Evolutionary conservation across 2,888 invertebrate species (phyloP).

Genomic region (Tipula helvola): DNA sequence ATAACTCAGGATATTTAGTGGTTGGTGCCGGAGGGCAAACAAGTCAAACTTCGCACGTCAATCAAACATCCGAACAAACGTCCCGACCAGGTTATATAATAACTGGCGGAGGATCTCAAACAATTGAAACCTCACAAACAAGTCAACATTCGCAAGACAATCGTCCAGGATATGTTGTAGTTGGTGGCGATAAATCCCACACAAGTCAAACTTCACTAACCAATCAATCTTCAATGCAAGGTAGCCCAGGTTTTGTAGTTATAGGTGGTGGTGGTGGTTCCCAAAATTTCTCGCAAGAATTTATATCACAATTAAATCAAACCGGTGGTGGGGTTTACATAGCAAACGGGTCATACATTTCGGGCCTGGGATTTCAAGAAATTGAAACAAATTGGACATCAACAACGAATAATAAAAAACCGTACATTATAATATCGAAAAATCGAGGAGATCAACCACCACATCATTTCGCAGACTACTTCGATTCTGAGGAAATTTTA

Average conservation of each 20-base stretch:
- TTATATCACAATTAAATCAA: background rate
- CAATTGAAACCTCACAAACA: background rate
- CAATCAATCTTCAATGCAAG: background rate
- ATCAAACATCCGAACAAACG: background rate
- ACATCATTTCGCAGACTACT: conserved; percentile 26
- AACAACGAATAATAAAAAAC: background rate
- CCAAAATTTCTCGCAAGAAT: background rate
- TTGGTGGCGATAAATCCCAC: background rate
- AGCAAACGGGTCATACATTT: background rate
- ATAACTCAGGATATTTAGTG: background rate
- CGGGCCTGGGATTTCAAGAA: background rate
- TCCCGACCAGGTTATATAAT: background rate
- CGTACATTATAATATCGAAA: conserved; percentile 15
- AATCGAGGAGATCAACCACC: conserved; percentile 36
- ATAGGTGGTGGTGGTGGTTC: background rate
- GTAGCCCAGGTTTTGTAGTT: background rate
- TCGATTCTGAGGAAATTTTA: conserved; percentile 22
- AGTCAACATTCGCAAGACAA: background rate
- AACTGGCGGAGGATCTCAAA: background rate
- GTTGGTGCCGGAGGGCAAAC: background rate
- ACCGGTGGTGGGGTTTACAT: background rate
- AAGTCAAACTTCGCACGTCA: background rate
- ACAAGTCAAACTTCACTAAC: background rate
- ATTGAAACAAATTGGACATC: background rate
- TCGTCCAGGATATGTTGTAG: background rate